phyloP scores from a whole-genome alignment of 2,797 vertebrate genomes.

The Poeciliopsis infans region DNA sequence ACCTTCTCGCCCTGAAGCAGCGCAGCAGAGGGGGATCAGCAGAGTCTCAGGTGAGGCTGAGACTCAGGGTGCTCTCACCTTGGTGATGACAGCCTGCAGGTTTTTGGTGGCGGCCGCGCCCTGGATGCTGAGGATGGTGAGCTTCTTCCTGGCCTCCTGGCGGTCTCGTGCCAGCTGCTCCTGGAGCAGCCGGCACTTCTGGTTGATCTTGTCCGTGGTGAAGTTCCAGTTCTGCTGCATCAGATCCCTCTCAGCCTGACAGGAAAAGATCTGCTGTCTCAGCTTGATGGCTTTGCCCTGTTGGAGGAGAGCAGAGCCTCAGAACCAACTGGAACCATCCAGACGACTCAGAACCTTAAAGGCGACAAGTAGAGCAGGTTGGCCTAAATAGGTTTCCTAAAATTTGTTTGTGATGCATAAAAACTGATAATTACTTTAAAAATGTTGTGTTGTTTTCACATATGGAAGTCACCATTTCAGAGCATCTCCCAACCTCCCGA shows the following conservation, averaged over 20 bases:
- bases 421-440: not conserved
- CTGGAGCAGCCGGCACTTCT: not conserved
- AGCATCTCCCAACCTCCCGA: not conserved
- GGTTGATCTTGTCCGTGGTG: not conserved
- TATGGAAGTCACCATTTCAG: not conserved
- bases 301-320: not conserved
- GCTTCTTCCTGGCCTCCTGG: not conserved
- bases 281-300: not conserved
- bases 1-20: conserved; percentile 53
- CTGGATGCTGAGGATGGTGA: conserved; percentile 28
- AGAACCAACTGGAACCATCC: not conserved
- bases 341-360: not conserved
- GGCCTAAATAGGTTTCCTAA: not conserved
- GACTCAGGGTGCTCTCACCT: conserved; percentile 21
- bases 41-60: fast-evolving
- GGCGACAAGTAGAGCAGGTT: not conserved
- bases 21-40: not conserved
- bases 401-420: not conserved
- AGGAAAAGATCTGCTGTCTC: not conserved
- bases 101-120: conserved; percentile 5
- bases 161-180: conserved; percentile 4
- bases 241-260: fast-evolving
- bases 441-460: not conserved
- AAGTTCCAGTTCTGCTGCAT: not conserved
- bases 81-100: conserved; percentile 21